Percentiles rank a stretch among this genome's conserved stretches.
Conservation (phyloP, 2,888 invertebrate genomes). For the Argyra leucocephala region DNA sequence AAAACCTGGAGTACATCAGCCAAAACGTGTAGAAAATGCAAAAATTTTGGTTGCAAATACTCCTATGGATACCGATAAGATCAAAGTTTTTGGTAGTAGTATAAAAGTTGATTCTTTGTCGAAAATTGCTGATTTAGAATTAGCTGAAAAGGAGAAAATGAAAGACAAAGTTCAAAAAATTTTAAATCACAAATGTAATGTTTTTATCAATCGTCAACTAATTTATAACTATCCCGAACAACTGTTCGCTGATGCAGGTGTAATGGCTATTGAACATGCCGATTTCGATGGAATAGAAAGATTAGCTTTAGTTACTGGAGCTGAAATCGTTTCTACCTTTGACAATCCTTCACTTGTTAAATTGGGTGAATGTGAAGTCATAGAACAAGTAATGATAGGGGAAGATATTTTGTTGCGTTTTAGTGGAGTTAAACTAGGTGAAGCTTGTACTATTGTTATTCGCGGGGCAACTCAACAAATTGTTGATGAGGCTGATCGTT, state of each 20-base stretch:
- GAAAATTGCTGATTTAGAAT: conserved; percentile 93
- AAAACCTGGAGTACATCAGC: conserved; percentile 95
- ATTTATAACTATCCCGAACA: conserved; percentile 99
- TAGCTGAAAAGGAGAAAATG: conserved; percentile 99
- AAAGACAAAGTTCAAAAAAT: conserved; percentile 98
- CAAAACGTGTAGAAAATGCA: conserved; percentile 84
- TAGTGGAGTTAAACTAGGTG: conserved; percentile 86
- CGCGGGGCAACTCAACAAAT: conserved; percentile 98
- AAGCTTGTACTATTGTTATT: conserved; percentile 94
- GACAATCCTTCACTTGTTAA: conserved; percentile 86
- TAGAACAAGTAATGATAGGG: conserved; percentile 92
- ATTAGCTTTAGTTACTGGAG: conserved; percentile 91
- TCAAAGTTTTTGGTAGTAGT: conserved; percentile 95
- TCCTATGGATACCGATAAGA: conserved; percentile 99
- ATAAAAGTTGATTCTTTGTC: conserved; percentile 87
- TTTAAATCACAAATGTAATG: conserved; percentile 85
- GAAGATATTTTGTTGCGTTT: conserved; percentile 92
- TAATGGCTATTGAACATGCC: conserved; percentile 99
- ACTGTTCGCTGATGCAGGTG: conserved; percentile 92
- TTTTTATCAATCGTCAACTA: conserved; percentile 95
- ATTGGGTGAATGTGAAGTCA: conserved; percentile 86
- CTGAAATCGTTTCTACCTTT: conserved; percentile 97
- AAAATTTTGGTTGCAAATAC: conserved; percentile 97
- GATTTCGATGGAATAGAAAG: conserved; percentile 99
- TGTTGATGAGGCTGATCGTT: conserved; percentile 96